Evolutionary conservation across 2,797 vertebrate genomes (phyloP), one percentile per base, ranked within the genome.

Genomic region (Enteromius fasciolatus): DNA sequence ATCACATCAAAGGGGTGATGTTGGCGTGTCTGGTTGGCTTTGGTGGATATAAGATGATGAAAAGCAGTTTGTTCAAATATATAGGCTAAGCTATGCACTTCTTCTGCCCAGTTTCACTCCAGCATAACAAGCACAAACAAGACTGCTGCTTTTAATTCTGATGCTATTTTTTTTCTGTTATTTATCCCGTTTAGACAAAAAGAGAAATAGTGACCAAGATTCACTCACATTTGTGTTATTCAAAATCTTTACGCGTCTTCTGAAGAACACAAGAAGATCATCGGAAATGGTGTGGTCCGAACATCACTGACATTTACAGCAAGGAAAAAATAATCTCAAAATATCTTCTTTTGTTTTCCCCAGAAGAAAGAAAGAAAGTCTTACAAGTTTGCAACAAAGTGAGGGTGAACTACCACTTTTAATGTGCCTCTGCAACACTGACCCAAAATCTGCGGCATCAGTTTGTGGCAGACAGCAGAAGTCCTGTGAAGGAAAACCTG

Each of bases 1-100:
- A 25, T 59, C 78, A 44, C 39, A 83, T 88, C 84, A 63, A 78
- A 64, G 74, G 36, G 83, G 57, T 57, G 64, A 70, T 83, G 57
- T 69, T 63, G 18, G 76, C 41, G 23, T 50, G 69, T 79, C 41
- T 85, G 64, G 25, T 59, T 72, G 48, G 31, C 25, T 52, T 59
- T 9, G 1, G 33, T 61, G 23, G 14, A 76, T 76, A 9, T 8
- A 10, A 41, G 54, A 63, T 6, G 10, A 59, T 76, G 57, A 31
- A 23, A 73, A 33, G 33, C 28, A n/a, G 18, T 73, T 73, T 52
- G 46, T 39, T 75, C 8, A 48, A 70, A 31, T 48, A 17, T 48
- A 44, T 25, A 44, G 39, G 67, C n/a, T 44, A 25, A 69, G 14
- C n/a, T 68, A 23, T 44, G 5, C n/a, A 23, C 12, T 23, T 44